Base-by-base conservation (phyloP, 2,888 invertebrate genomes). In the Xestoiulus laeticollis region DNA sequence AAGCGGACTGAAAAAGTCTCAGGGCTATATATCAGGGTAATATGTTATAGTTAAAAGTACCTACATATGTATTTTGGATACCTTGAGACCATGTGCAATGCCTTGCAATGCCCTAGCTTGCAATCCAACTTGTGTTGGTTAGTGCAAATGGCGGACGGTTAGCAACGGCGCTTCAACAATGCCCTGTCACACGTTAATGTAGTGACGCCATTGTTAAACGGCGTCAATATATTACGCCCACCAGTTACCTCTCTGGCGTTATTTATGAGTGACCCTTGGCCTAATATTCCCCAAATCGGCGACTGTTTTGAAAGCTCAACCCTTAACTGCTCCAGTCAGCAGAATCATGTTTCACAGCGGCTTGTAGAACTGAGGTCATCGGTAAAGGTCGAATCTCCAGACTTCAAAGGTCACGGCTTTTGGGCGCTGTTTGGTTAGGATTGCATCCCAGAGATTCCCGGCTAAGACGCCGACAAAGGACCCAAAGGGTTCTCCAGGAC, bases 231-330 rank as follows among this genome's bases (percentile, higher is more conserved):
- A 3, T 68, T 10, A 10, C 26, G 68, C 68, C 68, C 68, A 68
- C 68, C 68, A 68, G 26, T 68, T 59, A 59, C 59, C 59, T 59
- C 59, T n/a, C 59, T 59, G 59, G 19, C 59, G 59, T 59, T 26
- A 68, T 68, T 68, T 68, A 68, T 68, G 68, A 68, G 68, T 26
- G 68, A 68, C 68, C 68, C 68, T 68, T 68, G 68, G 68, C 68
- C 68, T 26, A 68, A 22, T 68, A 68, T 68, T 68, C 68, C 26
- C n/a, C 68, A 68, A 68, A 68, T 68, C 68, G 68, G 26, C 26
- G 68, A 68, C 26, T 68, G 68, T 68, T 68, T 12, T 68, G 22
- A 68, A 68, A 68, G 68, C n/a, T 26, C 48, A 48, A 48, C 48
- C 48, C 48, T 48, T 48, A n/a, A n/a, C 48, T 48, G 48, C 48